These are phyloP conservation scores for Rhinoderma darwinii DNA, from an alignment of 2,113 vertebrate species.

Conservation along the genomic window DNA sequence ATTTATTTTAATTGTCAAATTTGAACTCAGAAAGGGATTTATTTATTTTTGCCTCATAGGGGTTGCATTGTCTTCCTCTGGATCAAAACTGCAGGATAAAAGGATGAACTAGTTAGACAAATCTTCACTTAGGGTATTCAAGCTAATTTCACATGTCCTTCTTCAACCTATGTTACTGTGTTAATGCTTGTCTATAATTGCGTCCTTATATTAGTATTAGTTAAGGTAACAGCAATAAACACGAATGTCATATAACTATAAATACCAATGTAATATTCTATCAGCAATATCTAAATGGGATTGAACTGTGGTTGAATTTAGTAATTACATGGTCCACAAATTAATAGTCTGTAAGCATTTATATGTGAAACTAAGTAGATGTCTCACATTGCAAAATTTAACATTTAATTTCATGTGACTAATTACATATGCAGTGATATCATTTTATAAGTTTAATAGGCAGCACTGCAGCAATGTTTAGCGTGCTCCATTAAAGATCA, in stretches of 20 bases:
- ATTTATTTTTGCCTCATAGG: too few relatives aligned
- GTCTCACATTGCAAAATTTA: slow-evolving; percentile 18
- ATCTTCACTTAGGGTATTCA: too few relatives aligned
- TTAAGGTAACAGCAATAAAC: too few relatives aligned
- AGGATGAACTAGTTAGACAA: too few relatives aligned
- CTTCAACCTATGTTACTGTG: neutral
- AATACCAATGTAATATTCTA: neutral
- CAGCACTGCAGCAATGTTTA: neutral
- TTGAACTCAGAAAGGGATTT: too few relatives aligned
- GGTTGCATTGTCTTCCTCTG: too few relatives aligned
- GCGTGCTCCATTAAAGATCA: slow-evolving; percentile 22
- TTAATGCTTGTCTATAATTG: neutral
- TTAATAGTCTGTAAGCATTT: slow-evolving; percentile 30
- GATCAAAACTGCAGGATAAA: too few relatives aligned
- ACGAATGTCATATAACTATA: neutral
- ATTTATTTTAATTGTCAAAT: too few relatives aligned
- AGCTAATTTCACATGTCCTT: too few relatives aligned
- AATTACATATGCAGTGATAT: slow-evolving; percentile 36
- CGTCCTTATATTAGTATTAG: neutral
- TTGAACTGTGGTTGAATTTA: neutral
- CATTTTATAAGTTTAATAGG: slow-evolving; percentile 20
- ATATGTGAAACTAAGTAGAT: slow-evolving; percentile 30
- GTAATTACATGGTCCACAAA: slow-evolving; percentile 33
- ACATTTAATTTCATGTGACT: slow-evolving; percentile 46
- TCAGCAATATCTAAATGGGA: slow-evolving; percentile 7